These are phyloP conservation scores for Hystrix brachyura DNA, from an alignment of 2,113 vertebrate species.

Conservation along the genomic window DNA sequence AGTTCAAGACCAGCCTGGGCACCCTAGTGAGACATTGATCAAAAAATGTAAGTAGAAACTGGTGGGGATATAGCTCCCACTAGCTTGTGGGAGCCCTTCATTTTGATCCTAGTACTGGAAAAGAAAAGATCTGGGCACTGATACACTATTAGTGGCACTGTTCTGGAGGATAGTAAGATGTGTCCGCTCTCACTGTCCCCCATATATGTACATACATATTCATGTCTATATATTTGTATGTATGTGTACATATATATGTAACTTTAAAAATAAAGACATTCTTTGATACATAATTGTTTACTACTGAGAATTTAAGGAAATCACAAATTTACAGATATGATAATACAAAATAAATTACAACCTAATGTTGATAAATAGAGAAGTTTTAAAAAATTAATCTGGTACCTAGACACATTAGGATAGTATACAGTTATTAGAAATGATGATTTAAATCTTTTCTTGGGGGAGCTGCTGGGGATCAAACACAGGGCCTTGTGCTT, in stretches of 20 bases:
- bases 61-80: background rate
- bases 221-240: too few relatives aligned
- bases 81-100: background rate
- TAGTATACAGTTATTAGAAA: constrained; percentile 8
- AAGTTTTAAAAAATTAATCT: constrained; percentile 44
- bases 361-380: constrained; percentile 9
- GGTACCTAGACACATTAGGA: background rate
- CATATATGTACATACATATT: too few relatives aligned
- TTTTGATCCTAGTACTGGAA: background rate
- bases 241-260: background rate
- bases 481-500: too few relatives aligned
- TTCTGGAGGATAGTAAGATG: background rate
- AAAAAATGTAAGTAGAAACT: background rate
- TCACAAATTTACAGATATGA: background rate
- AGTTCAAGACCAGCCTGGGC: background rate
- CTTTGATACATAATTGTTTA: constrained; percentile 15
- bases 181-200: background rate
- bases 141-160: background rate
- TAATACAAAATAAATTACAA: background rate
- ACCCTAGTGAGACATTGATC: background rate
- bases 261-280: background rate
- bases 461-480: too few relatives aligned
- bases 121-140: background rate
- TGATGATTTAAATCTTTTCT: constrained; percentile 28
- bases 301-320: constrained; percentile 45